Evolutionary conservation across 2,113 vertebrate genomes (phyloP), one percentile per base, ranked within the genome.

Genomic region (Nycticebus coucang): DNA sequence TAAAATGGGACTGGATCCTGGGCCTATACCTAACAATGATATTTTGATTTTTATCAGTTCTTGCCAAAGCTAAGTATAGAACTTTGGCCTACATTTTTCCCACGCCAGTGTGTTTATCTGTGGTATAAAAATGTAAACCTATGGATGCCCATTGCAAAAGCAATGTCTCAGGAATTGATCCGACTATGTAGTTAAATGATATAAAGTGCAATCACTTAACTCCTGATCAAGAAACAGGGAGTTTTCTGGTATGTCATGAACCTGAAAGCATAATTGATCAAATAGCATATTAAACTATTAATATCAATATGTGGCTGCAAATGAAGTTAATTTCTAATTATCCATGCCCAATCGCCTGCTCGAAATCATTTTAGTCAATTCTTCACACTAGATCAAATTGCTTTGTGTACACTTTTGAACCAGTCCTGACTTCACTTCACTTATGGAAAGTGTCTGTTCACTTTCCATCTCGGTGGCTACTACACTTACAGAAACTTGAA

Each of bases 291-390:
- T 53, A 91, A 94, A 82, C 55, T 93, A 53, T 85, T 78, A 93
- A 83, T 91, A 89, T n/a, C n/a, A 95, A 72, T 84, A 60, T 84
- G 35, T 82, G 37, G 14, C 33, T 71, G 86, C 60, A 9, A 84
- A n/a, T 53, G 41, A 87, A 90, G 69, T 95, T 93, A 77, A 66
- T 92, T 83, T 84, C 94, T 94, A 75, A 96, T 93, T 83, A 80
- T 84, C 77, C 15, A 9, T 88, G 81, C 24, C 84, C 50, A 77
- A 8, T 78, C 64, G 53, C 84, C 81, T 94, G 60, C 45, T 92
- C 7, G 91, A 79, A 95, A 55, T 93, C 84, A 35, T 28, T 21
- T 69, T 69, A 72, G 69, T 24, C 87, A 78, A 68, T 66, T 91
- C 93, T 91, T 91, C 74, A 69, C 28, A 81, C 18, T 57, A 33